These are phyloP conservation scores for Phalloptychus januarius DNA, from an alignment of 2,797 vertebrate genomes.

Conservation along the genomic window DNA sequence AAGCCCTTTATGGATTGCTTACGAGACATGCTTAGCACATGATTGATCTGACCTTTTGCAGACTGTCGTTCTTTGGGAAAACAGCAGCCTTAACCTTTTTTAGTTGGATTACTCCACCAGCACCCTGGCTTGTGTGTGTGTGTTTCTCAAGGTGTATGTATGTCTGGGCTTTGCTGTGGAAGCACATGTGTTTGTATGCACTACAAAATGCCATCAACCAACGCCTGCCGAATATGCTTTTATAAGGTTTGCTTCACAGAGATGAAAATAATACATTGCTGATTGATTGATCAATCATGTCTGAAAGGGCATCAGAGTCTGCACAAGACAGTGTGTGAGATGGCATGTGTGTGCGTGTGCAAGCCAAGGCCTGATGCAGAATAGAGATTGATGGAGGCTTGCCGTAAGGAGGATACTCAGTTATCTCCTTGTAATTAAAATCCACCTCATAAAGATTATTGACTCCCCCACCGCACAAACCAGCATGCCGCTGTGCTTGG, in stretches of 20 bases:
- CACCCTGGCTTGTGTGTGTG: conserved; percentile 24
- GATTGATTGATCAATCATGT: conserved; percentile 78
- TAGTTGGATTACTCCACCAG: conserved; percentile 74
- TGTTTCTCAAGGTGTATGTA: conserved; percentile 10
- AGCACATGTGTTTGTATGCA: conserved; percentile 23
- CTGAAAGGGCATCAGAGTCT: conserved; percentile 60
- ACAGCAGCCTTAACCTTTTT: conserved; percentile 83
- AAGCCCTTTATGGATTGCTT: conserved; percentile 83
- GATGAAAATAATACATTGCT: conserved; percentile 75
- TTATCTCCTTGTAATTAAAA: conserved; percentile 87
- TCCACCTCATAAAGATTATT: conserved; percentile 86
- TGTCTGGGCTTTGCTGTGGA: conserved; percentile 17
- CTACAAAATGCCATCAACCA: conserved; percentile 47
- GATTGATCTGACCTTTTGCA: conserved; percentile 85
- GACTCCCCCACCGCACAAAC: conserved; percentile 80
- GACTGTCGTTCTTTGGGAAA: conserved; percentile 77
- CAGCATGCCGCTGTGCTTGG: conserved; percentile 73
- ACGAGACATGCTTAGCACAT: conserved; percentile 79
- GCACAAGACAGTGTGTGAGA: conserved; percentile 9
- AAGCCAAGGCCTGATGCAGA: conserved; percentile 65
- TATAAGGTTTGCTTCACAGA: conserved; percentile 59
- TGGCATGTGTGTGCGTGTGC: conserved; percentile 7
- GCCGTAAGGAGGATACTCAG: conserved; percentile 79
- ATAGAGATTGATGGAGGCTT: conserved; percentile 81
- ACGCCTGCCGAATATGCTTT: conserved; percentile 54